phyloP scores from a whole-genome alignment of 2,113 vertebrate genomes.

The Macquaria australasica region DNA sequence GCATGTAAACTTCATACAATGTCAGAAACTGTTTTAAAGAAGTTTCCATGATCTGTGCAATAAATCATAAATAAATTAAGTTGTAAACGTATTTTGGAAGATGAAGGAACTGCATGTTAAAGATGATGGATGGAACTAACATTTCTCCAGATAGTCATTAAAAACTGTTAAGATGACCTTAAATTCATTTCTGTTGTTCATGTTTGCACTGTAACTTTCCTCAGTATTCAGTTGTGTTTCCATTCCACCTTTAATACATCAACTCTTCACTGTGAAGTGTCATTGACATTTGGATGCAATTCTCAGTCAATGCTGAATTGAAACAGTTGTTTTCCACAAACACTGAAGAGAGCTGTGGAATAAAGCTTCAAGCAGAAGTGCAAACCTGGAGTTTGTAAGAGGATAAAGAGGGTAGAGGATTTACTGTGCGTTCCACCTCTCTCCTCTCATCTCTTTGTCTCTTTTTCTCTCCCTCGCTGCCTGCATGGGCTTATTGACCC shows the following conservation, averaged over 20 bases:
- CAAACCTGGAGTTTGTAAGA: slow-evolving; percentile 48
- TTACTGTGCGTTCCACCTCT: slow-evolving; percentile 31
- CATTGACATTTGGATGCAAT: slow-evolving; percentile 22
- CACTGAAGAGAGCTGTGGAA: not conserved
- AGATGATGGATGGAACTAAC: not conserved
- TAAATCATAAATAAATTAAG: not conserved
- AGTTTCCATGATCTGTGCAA: not conserved
- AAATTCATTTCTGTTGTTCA: not conserved
- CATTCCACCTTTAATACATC: not conserved
- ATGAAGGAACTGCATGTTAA: not conserved
- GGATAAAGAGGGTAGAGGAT: slow-evolving; percentile 47
- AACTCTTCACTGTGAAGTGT: not conserved
- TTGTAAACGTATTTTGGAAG: not conserved
- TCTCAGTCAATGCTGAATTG: not conserved
- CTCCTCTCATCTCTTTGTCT: slow-evolving; percentile 22
- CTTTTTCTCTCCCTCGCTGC: slow-evolving; percentile 17
- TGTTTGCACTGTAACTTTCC: not conserved
- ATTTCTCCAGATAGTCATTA: not conserved
- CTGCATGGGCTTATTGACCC: slow-evolving; percentile 55
- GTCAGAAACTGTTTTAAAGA: not conserved
- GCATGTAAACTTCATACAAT: not conserved
- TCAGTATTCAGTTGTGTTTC: not conserved
- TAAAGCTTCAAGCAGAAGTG: slow-evolving; percentile 40
- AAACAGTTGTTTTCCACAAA: slow-evolving; percentile 35
- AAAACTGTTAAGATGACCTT: not conserved